Base-by-base conservation (phyloP, 2,888 invertebrate genomes). In the Nomada flava region DNA sequence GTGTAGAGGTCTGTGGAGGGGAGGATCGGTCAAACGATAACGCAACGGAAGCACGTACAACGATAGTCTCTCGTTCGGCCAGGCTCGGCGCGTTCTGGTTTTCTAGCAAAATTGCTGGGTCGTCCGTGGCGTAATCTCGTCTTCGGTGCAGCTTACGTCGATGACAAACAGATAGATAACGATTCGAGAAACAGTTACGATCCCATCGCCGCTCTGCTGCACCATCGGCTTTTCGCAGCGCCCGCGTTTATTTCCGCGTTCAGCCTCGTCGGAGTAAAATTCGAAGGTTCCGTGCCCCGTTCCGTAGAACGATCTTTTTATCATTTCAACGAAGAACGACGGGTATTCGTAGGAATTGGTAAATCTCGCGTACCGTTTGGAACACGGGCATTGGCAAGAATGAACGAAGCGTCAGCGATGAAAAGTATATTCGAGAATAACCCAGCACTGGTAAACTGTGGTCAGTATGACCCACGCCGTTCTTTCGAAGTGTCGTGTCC, bases 1-100 rank as follows among this genome's bases (percentile, higher is more conserved):
- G 64, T 63, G 73, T 47, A 60, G 13, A 18, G 10, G 18, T 26
- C 15, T 3, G n/a, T 20, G 55, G 50, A 18, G 23, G 47, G 20
- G 76, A 60, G 81, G 79, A 86, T 86, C 79, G 72, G 76, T 68
- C 74, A 75, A 70, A 79, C 63, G 86, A 86, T 86, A 86, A 86
- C 85, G 85, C 82, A 84, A 79, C 79, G 80, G 85, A 86, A 84
- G 82, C 76, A 79, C 84, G 86, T 86, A 76, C 73, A 60, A 52
- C 76, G 75, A 79, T 82, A 85, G 71, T 23, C 76, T 79, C 82
- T 63, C 76, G 57, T 79, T 84, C 87, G 87, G 76, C 20, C 59
- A 47, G 15, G 50, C 60, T 26, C 50, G 57, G 18, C 44, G 57
- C 59, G 78, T 76, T 81, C 75, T 76, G 71, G 70, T 79, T 84